These are phyloP conservation scores for Ivindomyrus marchei DNA, from an alignment of 2,113 vertebrate genomes.

Conservation along the genomic window DNA sequence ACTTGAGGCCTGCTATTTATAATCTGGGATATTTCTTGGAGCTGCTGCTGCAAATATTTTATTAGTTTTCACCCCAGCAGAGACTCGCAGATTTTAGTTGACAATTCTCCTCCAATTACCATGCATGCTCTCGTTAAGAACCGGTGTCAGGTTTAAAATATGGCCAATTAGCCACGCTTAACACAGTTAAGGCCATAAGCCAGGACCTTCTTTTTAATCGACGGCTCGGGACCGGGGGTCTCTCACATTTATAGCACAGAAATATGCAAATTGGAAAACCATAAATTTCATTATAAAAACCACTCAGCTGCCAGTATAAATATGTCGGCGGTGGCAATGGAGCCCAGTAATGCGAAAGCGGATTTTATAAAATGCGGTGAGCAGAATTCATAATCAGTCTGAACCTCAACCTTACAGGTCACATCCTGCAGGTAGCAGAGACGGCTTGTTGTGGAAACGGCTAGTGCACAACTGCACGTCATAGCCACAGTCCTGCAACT, in stretches of 20 bases:
- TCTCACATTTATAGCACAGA: neutral
- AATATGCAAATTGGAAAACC: slow-evolving; percentile 4
- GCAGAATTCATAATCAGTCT: neutral
- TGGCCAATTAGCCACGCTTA: slow-evolving; percentile 2
- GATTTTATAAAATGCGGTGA: neutral
- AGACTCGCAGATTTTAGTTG: neutral
- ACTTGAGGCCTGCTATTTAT: neutral
- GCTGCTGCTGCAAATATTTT: neutral
- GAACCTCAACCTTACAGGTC: neutral
- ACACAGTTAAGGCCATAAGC: neutral
- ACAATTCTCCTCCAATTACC: slow-evolving; percentile 4
- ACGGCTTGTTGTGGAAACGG: neutral
- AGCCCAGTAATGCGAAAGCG: neutral
- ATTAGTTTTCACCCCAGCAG: neutral
- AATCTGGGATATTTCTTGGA: neutral
- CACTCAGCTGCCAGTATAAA: slow-evolving; percentile 11
- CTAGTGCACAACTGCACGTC: neutral
- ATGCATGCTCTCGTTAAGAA: neutral
- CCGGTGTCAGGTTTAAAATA: neutral
- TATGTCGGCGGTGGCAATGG: neutral
- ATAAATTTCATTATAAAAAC: neutral
- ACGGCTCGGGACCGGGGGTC: neutral
- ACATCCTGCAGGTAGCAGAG: neutral
- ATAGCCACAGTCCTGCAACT: neutral
- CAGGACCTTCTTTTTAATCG: neutral